A percentile compares a stretch with the other conserved stretches of the same genome.
Evolutionary conservation across 2,113 vertebrate genomes (phyloP).

Genomic region (Gymnarchus niloticus): DNA sequence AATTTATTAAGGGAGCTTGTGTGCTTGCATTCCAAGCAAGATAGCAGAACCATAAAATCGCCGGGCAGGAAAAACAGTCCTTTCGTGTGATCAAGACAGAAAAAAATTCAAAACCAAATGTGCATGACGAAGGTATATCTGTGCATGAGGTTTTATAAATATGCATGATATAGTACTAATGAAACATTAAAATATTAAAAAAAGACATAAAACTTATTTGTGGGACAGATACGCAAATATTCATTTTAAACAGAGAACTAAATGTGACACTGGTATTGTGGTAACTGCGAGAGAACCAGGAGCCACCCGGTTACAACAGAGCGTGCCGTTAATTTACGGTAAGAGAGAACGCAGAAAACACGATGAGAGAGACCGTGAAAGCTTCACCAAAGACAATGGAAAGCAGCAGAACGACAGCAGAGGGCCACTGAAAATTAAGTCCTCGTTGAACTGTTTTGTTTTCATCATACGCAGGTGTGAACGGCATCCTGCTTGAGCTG

Average conservation of each 20-base stretch:
- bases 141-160: neutral
- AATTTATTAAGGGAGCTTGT: neutral
- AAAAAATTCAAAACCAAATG: neutral
- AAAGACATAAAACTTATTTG: neutral
- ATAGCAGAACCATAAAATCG: neutral
- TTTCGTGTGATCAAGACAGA: neutral
- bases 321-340: neutral
- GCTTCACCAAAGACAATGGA: too few relatives aligned
- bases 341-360: too few relatives aligned
- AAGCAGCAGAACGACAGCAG: neutral
- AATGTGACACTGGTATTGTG: neutral
- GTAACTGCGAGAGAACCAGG: neutral
- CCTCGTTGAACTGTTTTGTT: neutral
- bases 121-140: neutral
- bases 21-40: neutral
- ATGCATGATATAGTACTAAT: neutral
- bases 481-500: neutral
- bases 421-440: too few relatives aligned
- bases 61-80: neutral
- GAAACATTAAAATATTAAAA: neutral
- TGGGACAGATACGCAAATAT: neutral
- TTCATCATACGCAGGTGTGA: neutral
- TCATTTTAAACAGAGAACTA: neutral
- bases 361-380: too few relatives aligned
- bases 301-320: neutral